phyloP scores from a whole-genome alignment of 2,797 vertebrate genomes.

The Champsocephalus gunnari region DNA sequence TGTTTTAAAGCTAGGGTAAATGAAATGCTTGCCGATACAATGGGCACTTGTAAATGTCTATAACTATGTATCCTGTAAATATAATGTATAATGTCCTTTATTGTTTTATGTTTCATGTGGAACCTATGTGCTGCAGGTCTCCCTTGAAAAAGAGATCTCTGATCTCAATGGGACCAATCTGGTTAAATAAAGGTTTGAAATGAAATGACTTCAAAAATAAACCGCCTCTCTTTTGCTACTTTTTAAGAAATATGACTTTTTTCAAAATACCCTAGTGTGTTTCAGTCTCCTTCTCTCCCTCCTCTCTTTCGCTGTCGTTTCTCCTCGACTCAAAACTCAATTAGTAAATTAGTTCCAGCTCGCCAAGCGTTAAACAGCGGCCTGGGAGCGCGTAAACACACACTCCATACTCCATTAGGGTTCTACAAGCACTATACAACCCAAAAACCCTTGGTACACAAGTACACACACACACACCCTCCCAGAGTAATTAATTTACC shows the following conservation, averaged over 20 bases:
- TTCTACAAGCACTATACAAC: slow-evolving; percentile 67
- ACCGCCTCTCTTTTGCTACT: neutral
- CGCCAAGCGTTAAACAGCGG: slow-evolving; percentile 85
- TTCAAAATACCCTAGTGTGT: slow-evolving; percentile 37
- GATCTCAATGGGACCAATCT: too few species aligned
- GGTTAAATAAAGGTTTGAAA: too few species aligned
- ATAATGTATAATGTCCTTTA: too few species aligned
- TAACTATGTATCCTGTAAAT: too few species aligned
- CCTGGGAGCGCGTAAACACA: slow-evolving; percentile 84
- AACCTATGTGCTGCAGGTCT: too few species aligned
- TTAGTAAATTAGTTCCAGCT: slow-evolving; percentile 89
- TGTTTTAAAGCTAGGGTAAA: too few species aligned
- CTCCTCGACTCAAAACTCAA: slow-evolving; percentile 84
- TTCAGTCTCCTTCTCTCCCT: slow-evolving; percentile 39
- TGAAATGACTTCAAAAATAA: slow-evolving; percentile 8
- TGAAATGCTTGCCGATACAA: too few species aligned
- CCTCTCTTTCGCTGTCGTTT: slow-evolving; percentile 55
- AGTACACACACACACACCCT: slow-evolving; percentile 46
- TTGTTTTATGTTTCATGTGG: too few species aligned
- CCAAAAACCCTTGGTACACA: slow-evolving; percentile 61
- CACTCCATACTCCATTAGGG: slow-evolving; percentile 83
- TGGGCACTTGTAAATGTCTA: too few species aligned
- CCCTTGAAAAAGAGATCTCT: too few species aligned
- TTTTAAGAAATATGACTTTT: slow-evolving; percentile 45
- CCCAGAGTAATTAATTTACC: slow-evolving; percentile 63